Percentiles rank a stretch among this genome's conserved stretches.
These are phyloP conservation scores for Chaetodon trifascialis DNA, from an alignment of 2,113 vertebrate species.

Conservation along the genomic window DNA sequence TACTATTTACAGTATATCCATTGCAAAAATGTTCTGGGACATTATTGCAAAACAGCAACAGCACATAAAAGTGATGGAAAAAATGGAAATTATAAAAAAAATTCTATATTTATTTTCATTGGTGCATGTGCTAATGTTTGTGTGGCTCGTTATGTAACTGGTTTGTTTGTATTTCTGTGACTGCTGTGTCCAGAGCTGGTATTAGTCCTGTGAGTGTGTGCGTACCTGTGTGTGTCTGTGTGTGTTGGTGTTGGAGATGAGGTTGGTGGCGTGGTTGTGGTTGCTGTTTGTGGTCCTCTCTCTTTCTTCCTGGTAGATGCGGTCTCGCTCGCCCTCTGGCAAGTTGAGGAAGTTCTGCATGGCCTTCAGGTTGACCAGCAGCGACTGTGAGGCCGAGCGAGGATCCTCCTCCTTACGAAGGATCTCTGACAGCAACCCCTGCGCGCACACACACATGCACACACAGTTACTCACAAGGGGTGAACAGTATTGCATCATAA, in stretches of 20 bases:
- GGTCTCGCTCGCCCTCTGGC: constrained; percentile 93
- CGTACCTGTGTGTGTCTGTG: constrained; percentile 89
- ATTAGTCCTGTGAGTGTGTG: background rate
- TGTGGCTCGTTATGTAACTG: too few species aligned
- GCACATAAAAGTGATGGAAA: too few species aligned
- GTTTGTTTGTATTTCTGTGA: too few species aligned
- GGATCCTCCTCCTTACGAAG: constrained; percentile 97
- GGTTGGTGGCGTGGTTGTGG: constrained; percentile 87
- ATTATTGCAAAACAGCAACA: too few species aligned
- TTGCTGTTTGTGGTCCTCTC: constrained; percentile 91
- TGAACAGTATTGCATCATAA: background rate
- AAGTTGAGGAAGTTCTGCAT: constrained; percentile 99
- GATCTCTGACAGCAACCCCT: constrained; percentile 98
- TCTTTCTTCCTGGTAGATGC: constrained; percentile 97
- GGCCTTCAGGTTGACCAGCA: constrained; percentile 97
- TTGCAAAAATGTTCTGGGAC: too few species aligned
- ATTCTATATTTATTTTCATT: too few species aligned
- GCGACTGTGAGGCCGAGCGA: constrained; percentile 95
- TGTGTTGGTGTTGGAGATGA: constrained; percentile 85
- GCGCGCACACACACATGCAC: constrained; percentile 22
- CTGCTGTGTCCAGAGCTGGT: too few species aligned
- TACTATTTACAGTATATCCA: too few species aligned
- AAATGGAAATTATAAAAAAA: too few species aligned
- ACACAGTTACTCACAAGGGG: background rate
- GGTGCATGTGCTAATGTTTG: too few species aligned